These are phyloP conservation scores for Alentia gelatinosa DNA, from an alignment of 2,888 invertebrate species.

Conservation along the genomic window DNA sequence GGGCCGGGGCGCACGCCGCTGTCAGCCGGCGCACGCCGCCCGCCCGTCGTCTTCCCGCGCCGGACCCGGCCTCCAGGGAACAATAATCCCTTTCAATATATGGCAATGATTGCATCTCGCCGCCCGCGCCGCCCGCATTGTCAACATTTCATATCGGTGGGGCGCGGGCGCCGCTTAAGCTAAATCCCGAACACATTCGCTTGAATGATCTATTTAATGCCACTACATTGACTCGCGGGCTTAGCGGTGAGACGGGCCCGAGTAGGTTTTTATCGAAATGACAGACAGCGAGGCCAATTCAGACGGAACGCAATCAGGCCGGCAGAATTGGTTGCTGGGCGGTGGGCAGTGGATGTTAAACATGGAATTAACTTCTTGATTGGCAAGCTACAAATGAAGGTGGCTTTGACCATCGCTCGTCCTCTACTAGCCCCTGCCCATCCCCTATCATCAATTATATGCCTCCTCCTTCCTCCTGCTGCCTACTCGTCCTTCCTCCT, in stretches of 20 bases:
- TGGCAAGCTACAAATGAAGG: constrained; percentile 52
- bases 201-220: constrained; percentile 52
- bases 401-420: constrained; percentile 43
- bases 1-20: too few species aligned
- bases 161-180: neutral
- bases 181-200: constrained; percentile 51
- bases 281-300: constrained; percentile 52
- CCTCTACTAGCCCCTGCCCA: constrained; percentile 5
- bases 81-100: constrained; percentile 54
- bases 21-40: neutral
- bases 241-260: constrained; percentile 6
- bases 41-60: neutral
- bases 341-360: constrained; percentile 50
- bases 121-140: constrained; percentile 14
- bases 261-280: constrained; percentile 53
- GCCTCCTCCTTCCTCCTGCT: neutral
- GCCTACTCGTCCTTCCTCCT: neutral
- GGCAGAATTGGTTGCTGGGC: constrained; percentile 35
- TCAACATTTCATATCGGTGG: constrained; percentile 48
- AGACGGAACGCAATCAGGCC: constrained; percentile 50
- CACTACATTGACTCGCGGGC: constrained; percentile 50
- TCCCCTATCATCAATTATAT: constrained; percentile 50
- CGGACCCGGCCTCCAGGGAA: neutral
- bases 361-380: constrained; percentile 54
- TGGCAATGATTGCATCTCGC: constrained; percentile 44